These are phyloP conservation scores for Bostrychus sinensis DNA, from an alignment of 2,113 vertebrate genomes.

Conservation along the genomic window DNA sequence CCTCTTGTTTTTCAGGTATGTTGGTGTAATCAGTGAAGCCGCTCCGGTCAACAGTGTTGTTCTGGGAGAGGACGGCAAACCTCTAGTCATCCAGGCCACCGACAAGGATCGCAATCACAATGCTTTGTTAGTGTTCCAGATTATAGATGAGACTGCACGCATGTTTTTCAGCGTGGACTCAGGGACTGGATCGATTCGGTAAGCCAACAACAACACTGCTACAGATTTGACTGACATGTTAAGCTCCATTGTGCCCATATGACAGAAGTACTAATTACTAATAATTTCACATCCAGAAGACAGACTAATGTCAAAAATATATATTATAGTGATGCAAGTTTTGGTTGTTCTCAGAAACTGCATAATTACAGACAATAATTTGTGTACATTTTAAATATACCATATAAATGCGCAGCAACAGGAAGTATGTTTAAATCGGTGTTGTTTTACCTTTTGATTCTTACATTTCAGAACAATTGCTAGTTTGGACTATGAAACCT, in stretches of 20 bases:
- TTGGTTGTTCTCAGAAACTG: no score
- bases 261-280: neutral
- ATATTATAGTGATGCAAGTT: no score
- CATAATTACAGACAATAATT: no score
- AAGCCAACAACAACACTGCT: neutral
- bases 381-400: neutral
- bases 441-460: neutral
- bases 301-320: no score
- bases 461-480: slow-evolving; percentile 82
- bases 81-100: slow-evolving; percentile 88
- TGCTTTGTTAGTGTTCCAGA: slow-evolving; percentile 91
- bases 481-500: slow-evolving; percentile 90
- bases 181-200: slow-evolving; percentile 92
- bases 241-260: neutral
- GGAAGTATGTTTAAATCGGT: neutral
- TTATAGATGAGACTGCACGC: slow-evolving; percentile 90
- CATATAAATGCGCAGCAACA: no score
- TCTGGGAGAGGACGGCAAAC: slow-evolving; percentile 82
- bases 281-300: neutral
- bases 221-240: neutral
- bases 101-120: slow-evolving; percentile 94
- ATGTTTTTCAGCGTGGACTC: slow-evolving; percentile 95
- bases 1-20: slow-evolving; percentile 52
- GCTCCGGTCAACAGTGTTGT: slow-evolving; percentile 92
- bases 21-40: slow-evolving; percentile 87